Evolutionary conservation across 1,140 invertebrate genomes (phyloP), one percentile per base, ranked within the genome.

Genomic region (Cotesia chilonis): DNA sequence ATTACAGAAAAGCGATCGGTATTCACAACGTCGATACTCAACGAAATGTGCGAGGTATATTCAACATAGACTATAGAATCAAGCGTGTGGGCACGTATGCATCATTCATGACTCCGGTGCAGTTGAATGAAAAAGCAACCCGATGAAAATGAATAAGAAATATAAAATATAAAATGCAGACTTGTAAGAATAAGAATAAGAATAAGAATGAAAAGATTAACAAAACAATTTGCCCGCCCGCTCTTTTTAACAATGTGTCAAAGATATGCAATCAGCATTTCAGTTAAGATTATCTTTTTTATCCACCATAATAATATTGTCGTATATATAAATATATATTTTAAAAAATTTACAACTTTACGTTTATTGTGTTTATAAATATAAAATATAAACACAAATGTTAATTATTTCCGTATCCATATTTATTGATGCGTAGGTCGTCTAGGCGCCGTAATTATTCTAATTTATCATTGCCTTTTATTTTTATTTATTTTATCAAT

Each of bases 1-100:
- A 68, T 68, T 68, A 55, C 66, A 68, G 66, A 68, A 68, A 55
- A 55, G 41, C 41, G 17, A 68, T 68, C 20, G 66, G 66, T 36
- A 68, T 68, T 68, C 51, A 35, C n/a, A 41, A 10, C 67, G 55
- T 68, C 36, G 35, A 38, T 68, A 59, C 35, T 41, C 37, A 59
- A 68, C 37, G n/a, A 28, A 68, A 35, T 36, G n/a, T 7, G 51
- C 14, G 36, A 59, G 41, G 28, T 28, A 28, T 28, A 28, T 28
- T 28, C 41, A 47, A 47, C 41, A 10, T 10, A 10, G 5, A 41
- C 38, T 7, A 41, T 17, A 17, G 41, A 47, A 5, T 47, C 41
- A 47, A 47, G 12, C 20, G 67, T 59, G 67, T 68, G 67, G 54
- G 67, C 67, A 68, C 4, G 3, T 54, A 68, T 68, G 55, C 54